Evolutionary conservation across 1,140 invertebrate genomes (phyloP).

Genomic region (Drosophila sproati): DNA sequence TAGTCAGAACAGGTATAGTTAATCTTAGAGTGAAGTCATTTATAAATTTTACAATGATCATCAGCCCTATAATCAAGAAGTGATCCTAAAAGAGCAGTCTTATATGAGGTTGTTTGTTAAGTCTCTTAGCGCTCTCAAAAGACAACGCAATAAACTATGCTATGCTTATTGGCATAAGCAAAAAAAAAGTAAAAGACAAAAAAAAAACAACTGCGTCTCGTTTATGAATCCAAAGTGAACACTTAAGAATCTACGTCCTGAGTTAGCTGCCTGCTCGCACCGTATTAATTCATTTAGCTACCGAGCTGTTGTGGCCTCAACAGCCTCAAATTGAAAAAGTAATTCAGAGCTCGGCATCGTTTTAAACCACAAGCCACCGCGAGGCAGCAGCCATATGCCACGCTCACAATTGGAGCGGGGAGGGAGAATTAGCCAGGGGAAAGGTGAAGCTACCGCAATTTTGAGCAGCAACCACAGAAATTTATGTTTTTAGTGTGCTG

Average conservation of each 20-base stretch:
- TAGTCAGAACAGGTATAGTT: too few species aligned
- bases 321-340: slow-evolving; percentile 77
- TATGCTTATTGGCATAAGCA: slow-evolving; percentile 1
- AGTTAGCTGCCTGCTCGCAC: slow-evolving; percentile 39
- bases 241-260: slow-evolving; percentile 15
- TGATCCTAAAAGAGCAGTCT: too few species aligned
- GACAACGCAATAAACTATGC: slow-evolving; percentile 13
- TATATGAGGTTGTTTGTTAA: too few species aligned
- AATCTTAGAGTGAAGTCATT: too few species aligned
- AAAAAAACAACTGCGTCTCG: slow-evolving; percentile 15
- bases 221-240: slow-evolving; percentile 69
- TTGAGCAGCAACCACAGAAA: slow-evolving; percentile 73
- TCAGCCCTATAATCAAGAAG: too few species aligned
- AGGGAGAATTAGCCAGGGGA: background rate
- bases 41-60: too few species aligned
- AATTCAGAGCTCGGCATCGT: slow-evolving; percentile 62
- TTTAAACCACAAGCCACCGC: slow-evolving; percentile 47
- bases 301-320: slow-evolving; percentile 42
- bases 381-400: slow-evolving; percentile 28
- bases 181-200: background rate
- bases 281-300: slow-evolving; percentile 79
- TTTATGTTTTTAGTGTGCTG: slow-evolving; percentile 68
- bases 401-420: background rate
- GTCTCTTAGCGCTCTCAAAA: background rate
- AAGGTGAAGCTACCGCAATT: slow-evolving; percentile 60